phyloP scores from a whole-genome alignment of 1,140 invertebrate genomes.

The Cydia fagiglandana region DNA sequence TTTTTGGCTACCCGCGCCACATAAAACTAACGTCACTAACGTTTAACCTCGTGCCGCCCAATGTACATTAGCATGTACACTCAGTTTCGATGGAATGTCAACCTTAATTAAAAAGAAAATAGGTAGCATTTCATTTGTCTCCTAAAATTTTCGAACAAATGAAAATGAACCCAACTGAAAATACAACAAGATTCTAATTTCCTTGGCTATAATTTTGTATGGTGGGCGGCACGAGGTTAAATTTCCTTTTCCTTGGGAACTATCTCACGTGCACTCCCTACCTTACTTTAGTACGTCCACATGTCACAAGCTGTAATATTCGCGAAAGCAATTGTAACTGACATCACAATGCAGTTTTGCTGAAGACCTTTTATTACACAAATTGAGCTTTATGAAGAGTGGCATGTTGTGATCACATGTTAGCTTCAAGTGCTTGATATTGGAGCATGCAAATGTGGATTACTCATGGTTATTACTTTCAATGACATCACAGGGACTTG shows the following conservation, averaged over 20 bases:
- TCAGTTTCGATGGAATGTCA: no score
- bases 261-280: neutral
- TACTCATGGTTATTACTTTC: neutral
- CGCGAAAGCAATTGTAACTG: slow-evolving; percentile 12
- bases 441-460: neutral
- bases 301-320: neutral
- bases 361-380: neutral
- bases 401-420: neutral
- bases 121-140: no score
- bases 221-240: no score
- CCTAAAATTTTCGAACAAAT: no score
- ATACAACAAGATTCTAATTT: no score
- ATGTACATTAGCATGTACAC: no score
- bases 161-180: no score
- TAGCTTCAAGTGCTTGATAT: slow-evolving; percentile 1
- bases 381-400: neutral
- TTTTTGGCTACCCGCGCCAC: no score
- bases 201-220: no score
- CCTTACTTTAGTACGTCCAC: neutral
- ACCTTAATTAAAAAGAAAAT: no score
- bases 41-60: no score
- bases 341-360: slow-evolving; percentile 2
- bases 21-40: no score
- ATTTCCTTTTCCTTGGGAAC: neutral
- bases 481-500: neutral